phyloP scores from a whole-genome alignment of 1,140 invertebrate genomes.

The Drosophila nigrodunni region DNA sequence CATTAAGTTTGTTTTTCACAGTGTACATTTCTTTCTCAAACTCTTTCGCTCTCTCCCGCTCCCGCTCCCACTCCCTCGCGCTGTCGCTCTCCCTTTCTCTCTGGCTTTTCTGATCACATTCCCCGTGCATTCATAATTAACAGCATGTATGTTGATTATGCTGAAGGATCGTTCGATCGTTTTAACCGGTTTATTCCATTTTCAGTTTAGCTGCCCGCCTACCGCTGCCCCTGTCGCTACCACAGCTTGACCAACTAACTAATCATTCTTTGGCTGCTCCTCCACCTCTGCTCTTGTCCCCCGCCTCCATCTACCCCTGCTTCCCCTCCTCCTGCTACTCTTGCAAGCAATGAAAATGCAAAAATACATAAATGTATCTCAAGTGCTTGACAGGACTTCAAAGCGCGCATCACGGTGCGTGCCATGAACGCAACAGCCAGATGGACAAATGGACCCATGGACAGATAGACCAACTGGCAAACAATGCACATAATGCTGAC shows the following conservation, averaged over 20 bases:
- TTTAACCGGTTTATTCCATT: slow-evolving; percentile 75
- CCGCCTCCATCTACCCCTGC: neutral
- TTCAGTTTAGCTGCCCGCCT: slow-evolving; percentile 6
- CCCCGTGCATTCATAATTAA: slow-evolving; percentile 74
- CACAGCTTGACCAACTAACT: slow-evolving; percentile 68
- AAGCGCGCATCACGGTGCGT: slow-evolving; percentile 81
- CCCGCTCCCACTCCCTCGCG: neutral
- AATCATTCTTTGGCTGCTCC: slow-evolving; percentile 72
- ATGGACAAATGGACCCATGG: slow-evolving; percentile 19
- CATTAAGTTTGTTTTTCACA: too few relatives aligned
- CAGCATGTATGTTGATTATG: slow-evolving; percentile 75
- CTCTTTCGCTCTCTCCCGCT: slow-evolving; percentile 22
- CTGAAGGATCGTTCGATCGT: slow-evolving; percentile 67
- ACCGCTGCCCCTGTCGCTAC: neutral
- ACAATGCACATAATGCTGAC: neutral
- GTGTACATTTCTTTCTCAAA: neutral
- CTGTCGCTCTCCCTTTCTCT: neutral
- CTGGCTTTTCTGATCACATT: neutral
- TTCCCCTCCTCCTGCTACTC: neutral
- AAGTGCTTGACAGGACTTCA: slow-evolving; percentile 82
- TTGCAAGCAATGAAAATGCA: slow-evolving; percentile 75
- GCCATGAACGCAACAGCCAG: slow-evolving; percentile 59
- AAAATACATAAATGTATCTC: slow-evolving; percentile 82
- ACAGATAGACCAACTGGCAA: slow-evolving; percentile 38
- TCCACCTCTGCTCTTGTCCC: slow-evolving; percentile 25